Evolutionary conservation across 1,140 invertebrate genomes (phyloP).

Genomic region (Cecropterus lyciades): DNA sequence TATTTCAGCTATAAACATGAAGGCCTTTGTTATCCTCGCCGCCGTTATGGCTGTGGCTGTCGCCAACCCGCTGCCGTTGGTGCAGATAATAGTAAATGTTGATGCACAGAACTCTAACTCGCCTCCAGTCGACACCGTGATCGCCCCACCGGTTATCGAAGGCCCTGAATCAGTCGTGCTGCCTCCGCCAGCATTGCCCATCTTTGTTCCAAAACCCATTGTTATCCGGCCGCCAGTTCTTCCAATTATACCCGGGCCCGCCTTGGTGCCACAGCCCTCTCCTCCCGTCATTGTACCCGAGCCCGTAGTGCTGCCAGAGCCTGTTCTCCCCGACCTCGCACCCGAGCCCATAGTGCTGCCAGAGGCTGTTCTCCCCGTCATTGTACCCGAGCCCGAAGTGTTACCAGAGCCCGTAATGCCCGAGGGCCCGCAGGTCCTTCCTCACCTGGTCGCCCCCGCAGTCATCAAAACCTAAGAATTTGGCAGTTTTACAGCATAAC

Average conservation of each 20-base stretch:
- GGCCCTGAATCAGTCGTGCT: constrained; percentile 6
- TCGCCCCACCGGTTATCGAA: constrained; percentile 1
- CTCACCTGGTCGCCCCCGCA: too few species aligned
- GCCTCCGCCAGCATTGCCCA: constrained; percentile 30
- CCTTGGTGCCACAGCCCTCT: constrained; percentile 10
- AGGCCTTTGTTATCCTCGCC: constrained; percentile 43
- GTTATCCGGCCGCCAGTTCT: constrained; percentile 16
- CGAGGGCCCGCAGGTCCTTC: too few species aligned
- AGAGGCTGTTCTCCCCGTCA: neutral
- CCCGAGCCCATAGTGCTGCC: constrained; percentile 12
- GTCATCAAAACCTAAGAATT: too few species aligned
- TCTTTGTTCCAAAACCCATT: constrained; percentile 29
- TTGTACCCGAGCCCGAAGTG: too few species aligned
- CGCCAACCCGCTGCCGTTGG: constrained; percentile 52
- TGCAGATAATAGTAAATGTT: constrained; percentile 59
- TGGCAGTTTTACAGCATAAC: too few species aligned
- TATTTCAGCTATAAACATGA: constrained; percentile 40
- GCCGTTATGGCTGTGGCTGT: constrained; percentile 50
- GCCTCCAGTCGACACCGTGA: neutral
- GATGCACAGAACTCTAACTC: constrained; percentile 18
- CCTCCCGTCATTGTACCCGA: constrained; percentile 35
- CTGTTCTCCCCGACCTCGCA: too few species aligned
- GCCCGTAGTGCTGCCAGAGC: neutral
- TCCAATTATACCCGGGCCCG: constrained; percentile 12
- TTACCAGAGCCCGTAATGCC: too few species aligned